These are phyloP conservation scores for Leptopterna dolabrata DNA, from an alignment of 2,888 invertebrate genomes.

Conservation along the genomic window DNA sequence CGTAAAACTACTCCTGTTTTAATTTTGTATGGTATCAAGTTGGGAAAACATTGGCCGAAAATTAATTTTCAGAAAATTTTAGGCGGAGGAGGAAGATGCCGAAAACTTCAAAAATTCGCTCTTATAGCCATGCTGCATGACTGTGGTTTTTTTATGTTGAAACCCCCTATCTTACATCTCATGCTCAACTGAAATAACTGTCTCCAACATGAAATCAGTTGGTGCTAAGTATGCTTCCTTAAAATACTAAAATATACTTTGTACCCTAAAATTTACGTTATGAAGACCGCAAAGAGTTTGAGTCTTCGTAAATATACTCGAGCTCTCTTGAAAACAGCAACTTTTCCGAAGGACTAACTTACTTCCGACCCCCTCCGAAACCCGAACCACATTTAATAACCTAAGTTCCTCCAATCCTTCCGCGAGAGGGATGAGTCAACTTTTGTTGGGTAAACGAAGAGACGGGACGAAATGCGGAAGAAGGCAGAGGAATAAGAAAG, in stretches of 20 bases:
- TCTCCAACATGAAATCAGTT: background rate
- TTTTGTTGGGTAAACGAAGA: background rate
- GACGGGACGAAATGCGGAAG: background rate
- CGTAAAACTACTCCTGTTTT: too few relatives aligned
- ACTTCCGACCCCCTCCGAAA: background rate
- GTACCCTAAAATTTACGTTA: conserved; percentile 20
- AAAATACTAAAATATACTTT: background rate
- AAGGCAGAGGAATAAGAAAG: background rate
- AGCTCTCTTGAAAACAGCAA: conserved; percentile 16
- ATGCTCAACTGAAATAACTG: too few relatives aligned
- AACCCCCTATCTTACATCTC: too few relatives aligned
- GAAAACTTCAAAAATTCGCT: too few relatives aligned
- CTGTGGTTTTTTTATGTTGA: too few relatives aligned
- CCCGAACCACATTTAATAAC: conserved; percentile 40
- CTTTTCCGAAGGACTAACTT: conserved; percentile 34
- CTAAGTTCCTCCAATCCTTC: conserved; percentile 5
- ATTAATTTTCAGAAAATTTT: too few relatives aligned
- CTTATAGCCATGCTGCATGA: too few relatives aligned
- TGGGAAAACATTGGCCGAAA: too few relatives aligned
- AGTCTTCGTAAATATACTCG: conserved; percentile 25
- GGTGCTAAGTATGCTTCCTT: background rate
- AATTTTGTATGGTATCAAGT: too few relatives aligned
- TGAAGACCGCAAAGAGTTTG: conserved; percentile 32
- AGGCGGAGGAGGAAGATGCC: too few relatives aligned
- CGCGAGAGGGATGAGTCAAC: background rate